phyloP scores from a whole-genome alignment of 1,140 invertebrate genomes.

The Drosophila neocordata region DNA sequence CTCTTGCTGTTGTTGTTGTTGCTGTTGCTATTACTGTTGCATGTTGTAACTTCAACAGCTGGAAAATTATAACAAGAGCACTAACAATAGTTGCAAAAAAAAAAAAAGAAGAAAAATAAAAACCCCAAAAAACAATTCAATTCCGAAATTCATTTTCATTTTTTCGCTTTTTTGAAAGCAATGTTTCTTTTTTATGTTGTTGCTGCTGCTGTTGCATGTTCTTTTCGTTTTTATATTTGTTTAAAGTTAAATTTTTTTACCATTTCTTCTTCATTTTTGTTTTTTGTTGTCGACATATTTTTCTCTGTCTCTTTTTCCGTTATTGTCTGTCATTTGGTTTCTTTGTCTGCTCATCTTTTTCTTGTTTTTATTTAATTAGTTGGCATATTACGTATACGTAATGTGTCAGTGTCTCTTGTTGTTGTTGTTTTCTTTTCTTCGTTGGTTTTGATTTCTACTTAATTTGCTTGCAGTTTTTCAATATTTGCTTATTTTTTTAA shows the following conservation, averaged over 20 bases:
- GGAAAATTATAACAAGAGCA: constrained; percentile 72
- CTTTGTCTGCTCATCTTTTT: constrained; percentile 37
- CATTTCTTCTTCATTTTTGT: neutral
- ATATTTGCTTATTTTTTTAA: constrained; percentile 56
- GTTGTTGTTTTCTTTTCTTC: constrained; percentile 12
- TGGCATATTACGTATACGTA: constrained; percentile 53
- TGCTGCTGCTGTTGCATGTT: constrained; percentile 27
- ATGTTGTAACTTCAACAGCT: constrained; percentile 71
- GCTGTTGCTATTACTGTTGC: constrained; percentile 16
- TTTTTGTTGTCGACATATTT: constrained; percentile 21
- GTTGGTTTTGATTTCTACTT: constrained; percentile 7
- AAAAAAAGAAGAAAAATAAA: constrained; percentile 36
- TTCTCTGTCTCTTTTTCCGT: neutral
- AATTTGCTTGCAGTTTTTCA: constrained; percentile 49
- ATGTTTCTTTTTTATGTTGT: neutral
- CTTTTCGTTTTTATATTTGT: constrained; percentile 22
- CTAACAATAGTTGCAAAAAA: constrained; percentile 39
- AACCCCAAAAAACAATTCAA: constrained; percentile 26
- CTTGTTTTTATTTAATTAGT: constrained; percentile 39
- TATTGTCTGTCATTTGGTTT: constrained; percentile 22
- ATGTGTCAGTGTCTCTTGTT: constrained; percentile 6
- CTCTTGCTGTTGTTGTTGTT: constrained; percentile 24
- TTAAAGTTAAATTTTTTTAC: neutral
- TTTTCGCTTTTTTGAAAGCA: constrained; percentile 9
- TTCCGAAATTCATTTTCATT: constrained; percentile 32